These are phyloP conservation scores for Garra rufa DNA, from an alignment of 2,113 vertebrate species.

Conservation along the genomic window DNA sequence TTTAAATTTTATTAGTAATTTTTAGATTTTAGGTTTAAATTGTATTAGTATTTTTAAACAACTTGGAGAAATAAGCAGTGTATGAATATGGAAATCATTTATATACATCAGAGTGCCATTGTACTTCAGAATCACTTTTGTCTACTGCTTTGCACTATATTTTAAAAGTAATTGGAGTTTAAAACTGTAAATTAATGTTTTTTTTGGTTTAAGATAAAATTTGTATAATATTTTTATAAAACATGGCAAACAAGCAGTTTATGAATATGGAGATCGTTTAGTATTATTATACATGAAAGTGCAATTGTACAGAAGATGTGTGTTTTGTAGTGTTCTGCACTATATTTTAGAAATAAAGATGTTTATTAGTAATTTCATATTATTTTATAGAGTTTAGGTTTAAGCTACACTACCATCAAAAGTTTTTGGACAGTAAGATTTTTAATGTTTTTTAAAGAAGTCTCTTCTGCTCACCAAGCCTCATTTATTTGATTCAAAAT, in stretches of 20 bases:
- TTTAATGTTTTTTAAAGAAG: too few species aligned
- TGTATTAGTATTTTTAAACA: background rate
- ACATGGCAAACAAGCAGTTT: background rate
- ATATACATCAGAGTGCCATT: background rate
- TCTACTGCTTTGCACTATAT: background rate
- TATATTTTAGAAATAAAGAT: too few species aligned
- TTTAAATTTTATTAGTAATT: background rate
- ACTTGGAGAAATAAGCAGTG: background rate
- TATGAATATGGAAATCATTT: background rate
- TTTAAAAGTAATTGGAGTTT: background rate
- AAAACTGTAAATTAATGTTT: background rate
- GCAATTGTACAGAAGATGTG: too few species aligned
- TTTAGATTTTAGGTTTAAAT: background rate
- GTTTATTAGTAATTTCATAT: too few species aligned
- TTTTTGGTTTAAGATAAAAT: background rate
- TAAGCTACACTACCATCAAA: too few species aligned
- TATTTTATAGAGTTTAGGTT: too few species aligned
- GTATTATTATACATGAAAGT: too few species aligned
- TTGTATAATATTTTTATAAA: background rate
- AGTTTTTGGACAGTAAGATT: too few species aligned
- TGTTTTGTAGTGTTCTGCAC: too few species aligned
- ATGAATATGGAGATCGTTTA: too few species aligned
- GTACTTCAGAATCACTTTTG: background rate
- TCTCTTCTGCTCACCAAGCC: too few species aligned
- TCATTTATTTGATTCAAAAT: too few species aligned